Evolutionary conservation across 2,888 invertebrate species (phyloP).

Genomic region (Drosophila rubida): DNA sequence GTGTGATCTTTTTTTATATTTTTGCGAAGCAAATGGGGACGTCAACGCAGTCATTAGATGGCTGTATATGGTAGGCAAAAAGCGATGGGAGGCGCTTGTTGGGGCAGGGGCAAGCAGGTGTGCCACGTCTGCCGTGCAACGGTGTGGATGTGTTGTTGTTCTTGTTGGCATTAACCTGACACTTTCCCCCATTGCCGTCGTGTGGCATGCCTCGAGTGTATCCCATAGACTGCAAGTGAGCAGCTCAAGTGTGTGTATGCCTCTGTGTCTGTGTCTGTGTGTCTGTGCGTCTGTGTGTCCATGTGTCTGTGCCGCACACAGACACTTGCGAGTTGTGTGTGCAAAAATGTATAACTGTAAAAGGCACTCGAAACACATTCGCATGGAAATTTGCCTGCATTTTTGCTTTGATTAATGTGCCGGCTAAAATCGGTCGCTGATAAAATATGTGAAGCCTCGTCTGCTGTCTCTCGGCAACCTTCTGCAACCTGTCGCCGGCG

Average conservation of each 20-base stretch:
- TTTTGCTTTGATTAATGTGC: constrained; percentile 78
- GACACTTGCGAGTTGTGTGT: constrained; percentile 36
- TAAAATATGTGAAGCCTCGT: constrained; percentile 63
- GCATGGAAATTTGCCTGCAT: constrained; percentile 73
- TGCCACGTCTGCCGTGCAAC: constrained; percentile 23
- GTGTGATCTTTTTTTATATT: constrained; percentile 24
- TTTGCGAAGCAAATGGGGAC: constrained; percentile 68
- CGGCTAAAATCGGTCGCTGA: constrained; percentile 72
- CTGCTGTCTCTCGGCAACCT: background rate
- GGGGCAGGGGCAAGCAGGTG: background rate
- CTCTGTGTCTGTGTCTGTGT: background rate
- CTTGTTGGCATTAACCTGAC: constrained; percentile 80
- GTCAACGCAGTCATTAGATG: constrained; percentile 76
- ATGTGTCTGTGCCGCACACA: background rate
- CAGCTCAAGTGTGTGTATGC: constrained; percentile 51
- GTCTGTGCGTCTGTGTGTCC: no score
- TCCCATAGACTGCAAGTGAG: constrained; percentile 43
- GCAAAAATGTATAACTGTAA: constrained; percentile 75
- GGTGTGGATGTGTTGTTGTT: constrained; percentile 57
- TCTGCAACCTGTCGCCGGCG: background rate
- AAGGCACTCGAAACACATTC: constrained; percentile 80
- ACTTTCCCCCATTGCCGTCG: constrained; percentile 74
- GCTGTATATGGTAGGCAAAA: constrained; percentile 9
- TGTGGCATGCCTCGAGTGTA: constrained; percentile 56
- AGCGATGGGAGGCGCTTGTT: no score